Conservation (phyloP, 2,888 invertebrate genomes). For the Desoria tigrina region DNA sequence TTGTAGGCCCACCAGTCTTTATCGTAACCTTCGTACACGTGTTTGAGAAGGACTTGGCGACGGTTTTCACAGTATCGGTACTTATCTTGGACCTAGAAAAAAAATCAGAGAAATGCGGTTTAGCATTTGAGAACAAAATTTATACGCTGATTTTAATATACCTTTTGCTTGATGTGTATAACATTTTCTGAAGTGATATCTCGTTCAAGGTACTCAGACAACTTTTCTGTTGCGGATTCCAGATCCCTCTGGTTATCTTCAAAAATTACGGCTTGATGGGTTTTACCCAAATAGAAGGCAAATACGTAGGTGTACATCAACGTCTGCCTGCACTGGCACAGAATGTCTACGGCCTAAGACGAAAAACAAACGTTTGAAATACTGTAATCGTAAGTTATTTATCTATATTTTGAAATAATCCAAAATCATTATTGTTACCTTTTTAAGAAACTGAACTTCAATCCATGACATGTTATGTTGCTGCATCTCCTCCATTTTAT, state of each 20-base stretch:
- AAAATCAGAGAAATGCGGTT: not conserved
- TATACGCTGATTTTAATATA: too few relatives aligned
- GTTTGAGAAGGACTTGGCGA: conserved; percentile 90
- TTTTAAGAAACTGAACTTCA: conserved; percentile 96
- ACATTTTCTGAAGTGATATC: conserved; percentile 97
- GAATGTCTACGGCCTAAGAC: conserved; percentile 81
- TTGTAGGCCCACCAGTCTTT: conserved; percentile 97
- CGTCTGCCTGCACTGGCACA: conserved; percentile 95
- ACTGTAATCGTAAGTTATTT: conserved; percentile 1
- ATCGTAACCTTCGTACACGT: conserved; percentile 98
- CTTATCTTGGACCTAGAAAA: conserved; percentile 53
- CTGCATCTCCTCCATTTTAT: conserved; percentile 99
- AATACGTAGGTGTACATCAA: conserved; percentile 99
- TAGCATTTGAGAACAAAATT: conserved; percentile 61
- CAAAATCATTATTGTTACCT: conserved; percentile 57
- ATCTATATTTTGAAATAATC: conserved; percentile 1
- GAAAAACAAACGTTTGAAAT: conserved; percentile 15
- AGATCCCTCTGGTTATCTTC: conserved; percentile 98
- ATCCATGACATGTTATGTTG: conserved; percentile 99
- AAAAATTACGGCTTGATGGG: conserved; percentile 98
- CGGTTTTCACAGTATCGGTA: conserved; percentile 95
- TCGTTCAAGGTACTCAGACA: conserved; percentile 95
- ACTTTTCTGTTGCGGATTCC: conserved; percentile 93
- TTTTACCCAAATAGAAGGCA: conserved; percentile 96
- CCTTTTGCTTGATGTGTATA: conserved; percentile 96